Percentiles rank a stretch among this genome's conserved stretches.
phyloP scores from a whole-genome alignment of 2,888 invertebrate species.

The Oithona nana region DNA sequence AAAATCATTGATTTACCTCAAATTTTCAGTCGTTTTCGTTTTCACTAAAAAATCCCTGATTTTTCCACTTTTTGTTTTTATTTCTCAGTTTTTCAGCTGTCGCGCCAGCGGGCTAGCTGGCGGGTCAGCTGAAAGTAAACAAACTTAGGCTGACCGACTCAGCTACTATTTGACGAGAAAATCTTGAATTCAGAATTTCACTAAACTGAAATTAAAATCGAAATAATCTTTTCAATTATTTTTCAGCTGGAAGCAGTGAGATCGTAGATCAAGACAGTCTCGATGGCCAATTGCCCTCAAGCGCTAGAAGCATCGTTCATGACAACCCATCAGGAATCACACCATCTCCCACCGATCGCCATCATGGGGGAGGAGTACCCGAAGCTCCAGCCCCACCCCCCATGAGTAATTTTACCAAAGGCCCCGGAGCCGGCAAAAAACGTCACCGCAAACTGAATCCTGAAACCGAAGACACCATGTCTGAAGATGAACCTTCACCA shows the following conservation, averaged over 20 bases:
- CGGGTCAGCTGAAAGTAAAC: too few species aligned
- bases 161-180: too few species aligned
- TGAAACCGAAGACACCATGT: conserved; percentile 14
- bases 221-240: conserved; percentile 4
- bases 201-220: too few species aligned
- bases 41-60: not conserved
- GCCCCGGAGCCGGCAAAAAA: conserved; percentile 16
- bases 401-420: not conserved
- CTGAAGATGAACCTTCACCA: not conserved
- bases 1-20: too few species aligned
- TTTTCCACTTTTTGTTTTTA: not conserved
- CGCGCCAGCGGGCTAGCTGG: too few species aligned
- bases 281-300: conserved; percentile 28
- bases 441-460: conserved; percentile 21
- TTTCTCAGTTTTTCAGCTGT: too few species aligned
- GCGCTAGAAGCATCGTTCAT: conserved; percentile 19
- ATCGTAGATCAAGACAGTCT: conserved; percentile 33
- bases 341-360: conserved; percentile 19
- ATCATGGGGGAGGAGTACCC: not conserved
- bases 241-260: conserved; percentile 22
- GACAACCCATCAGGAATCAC: conserved; percentile 25
- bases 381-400: not conserved
- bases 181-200: too few species aligned
- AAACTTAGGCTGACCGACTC: too few species aligned
- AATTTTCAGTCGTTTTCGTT: too few species aligned